These are phyloP conservation scores for Pandemis heparana DNA, from an alignment of 2,888 invertebrate genomes.

Conservation along the genomic window DNA sequence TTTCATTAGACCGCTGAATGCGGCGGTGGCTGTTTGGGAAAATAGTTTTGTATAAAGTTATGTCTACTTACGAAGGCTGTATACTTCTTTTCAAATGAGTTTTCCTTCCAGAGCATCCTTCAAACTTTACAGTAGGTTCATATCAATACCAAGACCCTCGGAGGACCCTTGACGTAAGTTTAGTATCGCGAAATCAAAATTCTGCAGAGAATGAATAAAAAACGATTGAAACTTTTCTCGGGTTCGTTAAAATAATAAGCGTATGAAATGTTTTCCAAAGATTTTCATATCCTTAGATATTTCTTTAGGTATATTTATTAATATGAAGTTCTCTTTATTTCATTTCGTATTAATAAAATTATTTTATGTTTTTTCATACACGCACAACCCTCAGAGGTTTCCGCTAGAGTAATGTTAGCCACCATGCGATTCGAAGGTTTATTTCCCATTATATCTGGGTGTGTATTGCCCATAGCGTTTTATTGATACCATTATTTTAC, in stretches of 20 bases:
- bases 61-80: constrained; percentile 9
- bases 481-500: constrained; percentile 27
- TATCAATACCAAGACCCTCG: constrained; percentile 2
- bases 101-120: constrained; percentile 13
- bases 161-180: constrained; percentile 17
- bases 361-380: background rate
- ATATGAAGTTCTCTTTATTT: too few relatives aligned
- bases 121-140: constrained; percentile 25
- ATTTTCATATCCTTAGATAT: too few relatives aligned
- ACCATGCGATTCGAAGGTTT: constrained; percentile 24
- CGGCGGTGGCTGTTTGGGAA: constrained; percentile 26
- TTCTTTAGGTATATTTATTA: too few relatives aligned
- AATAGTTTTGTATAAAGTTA: constrained; percentile 25
- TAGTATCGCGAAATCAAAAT: constrained; percentile 24
- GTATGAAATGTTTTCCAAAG: background rate
- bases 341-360: background rate
- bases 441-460: constrained; percentile 33
- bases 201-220: constrained; percentile 23
- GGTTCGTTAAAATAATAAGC: constrained; percentile 10
- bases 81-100: constrained; percentile 15
- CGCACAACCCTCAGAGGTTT: constrained; percentile 10
- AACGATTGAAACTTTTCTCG: constrained; percentile 9
- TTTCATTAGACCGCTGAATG: constrained; percentile 43
- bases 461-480: constrained; percentile 37
- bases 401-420: constrained; percentile 2